Evolutionary conservation across 2,888 invertebrate genomes (phyloP), one percentile per base, ranked within the genome.

Genomic region (Autographa gamma): DNA sequence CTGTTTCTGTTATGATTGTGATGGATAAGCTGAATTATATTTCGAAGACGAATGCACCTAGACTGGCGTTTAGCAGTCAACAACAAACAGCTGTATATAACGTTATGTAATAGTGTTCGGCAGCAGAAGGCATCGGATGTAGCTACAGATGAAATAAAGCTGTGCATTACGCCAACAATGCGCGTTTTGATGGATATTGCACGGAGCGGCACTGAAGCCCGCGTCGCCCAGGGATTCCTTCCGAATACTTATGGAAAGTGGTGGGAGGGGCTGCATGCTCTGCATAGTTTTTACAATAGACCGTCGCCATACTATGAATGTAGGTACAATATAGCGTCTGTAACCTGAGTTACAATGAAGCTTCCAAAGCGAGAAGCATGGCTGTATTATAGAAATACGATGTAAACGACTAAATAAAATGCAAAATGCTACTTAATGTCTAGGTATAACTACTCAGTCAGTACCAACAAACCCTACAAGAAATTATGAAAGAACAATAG

Each of bases 191-290:
- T 81, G 70, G 71, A 38, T 72, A 65, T 73, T 70, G 63, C 73
- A 75, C 62, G 43, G 60, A 75, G 76, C 71, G 72, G 66, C 61
- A 60, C 65, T 73, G 56, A 74, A 75, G 74, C 76, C 66, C 67
- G 64, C 32, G 74, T 79, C 69, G 71, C 74, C 74, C 72, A 74
- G 78, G 77, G 78, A 82, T 80, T 78, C 69, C 80, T 80, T 80
- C 71, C 77, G 77, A 80, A 71, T 65, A 54, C 54, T 18, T 54
- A 74, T 75, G 65, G 72, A 69, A 70, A 63, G 77, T 81, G 76
- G 69, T 76, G 88, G 91, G 90, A 89, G 89, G 86, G 90, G 89
- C 88, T 83, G 84, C 88, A 87, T 86, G 86, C 86, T 90, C 84
- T 83, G 83, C 82, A 82, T 82, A 85, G 77, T 81, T 84, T 78